Conservation (phyloP, 2,797 vertebrate species). For the Synanceia verrucosa region DNA sequence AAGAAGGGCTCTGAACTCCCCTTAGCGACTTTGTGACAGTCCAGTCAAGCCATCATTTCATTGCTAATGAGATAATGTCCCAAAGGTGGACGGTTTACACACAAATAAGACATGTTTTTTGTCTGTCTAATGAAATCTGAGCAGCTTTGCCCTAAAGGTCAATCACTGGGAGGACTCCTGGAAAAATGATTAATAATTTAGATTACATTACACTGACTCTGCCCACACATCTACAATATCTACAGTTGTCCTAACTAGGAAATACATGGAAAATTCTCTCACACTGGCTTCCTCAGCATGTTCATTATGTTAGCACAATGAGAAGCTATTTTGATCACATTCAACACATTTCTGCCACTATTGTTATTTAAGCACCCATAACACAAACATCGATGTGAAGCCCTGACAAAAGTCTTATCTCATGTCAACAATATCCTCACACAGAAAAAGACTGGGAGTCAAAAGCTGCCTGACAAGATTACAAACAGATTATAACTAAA, state of each 20-base stretch:
- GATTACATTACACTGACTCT: slow-evolving; percentile 27
- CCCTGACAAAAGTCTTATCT: background rate
- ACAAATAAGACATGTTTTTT: background rate
- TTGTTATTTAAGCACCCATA: background rate
- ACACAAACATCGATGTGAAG: slow-evolving; percentile 3
- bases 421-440: background rate
- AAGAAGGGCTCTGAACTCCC: background rate
- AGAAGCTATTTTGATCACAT: background rate
- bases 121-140: background rate
- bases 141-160: slow-evolving; percentile 6
- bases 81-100: background rate
- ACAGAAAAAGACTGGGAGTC: background rate
- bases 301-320: background rate
- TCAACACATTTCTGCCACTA: background rate
- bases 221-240: background rate
- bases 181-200: slow-evolving; percentile 64
- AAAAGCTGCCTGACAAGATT: background rate
- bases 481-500: background rate
- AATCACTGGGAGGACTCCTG: slow-evolving; percentile 4
- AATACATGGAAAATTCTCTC: slow-evolving; percentile 18
- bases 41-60: background rate
- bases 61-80: background rate
- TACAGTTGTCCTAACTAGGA: background rate
- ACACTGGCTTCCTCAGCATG: background rate
- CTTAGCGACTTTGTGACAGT: background rate